Percentiles rank a stretch among this genome's conserved stretches.
phyloP scores from a whole-genome alignment of 2,113 vertebrate species.

The Syngnathus floridae region DNA sequence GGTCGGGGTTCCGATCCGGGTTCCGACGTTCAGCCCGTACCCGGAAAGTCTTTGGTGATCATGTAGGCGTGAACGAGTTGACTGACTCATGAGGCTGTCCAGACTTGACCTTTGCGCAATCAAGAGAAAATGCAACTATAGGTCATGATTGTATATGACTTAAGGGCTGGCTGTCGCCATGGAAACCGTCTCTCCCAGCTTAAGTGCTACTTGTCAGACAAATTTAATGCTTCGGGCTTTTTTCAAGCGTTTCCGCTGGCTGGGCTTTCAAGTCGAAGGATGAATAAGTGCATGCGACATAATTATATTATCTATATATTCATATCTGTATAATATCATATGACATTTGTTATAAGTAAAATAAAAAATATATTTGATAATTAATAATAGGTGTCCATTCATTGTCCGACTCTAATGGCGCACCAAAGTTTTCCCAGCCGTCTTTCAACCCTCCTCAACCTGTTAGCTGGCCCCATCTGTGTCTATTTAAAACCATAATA shows the following conservation, averaged over 20 bases:
- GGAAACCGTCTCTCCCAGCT: constrained; percentile 97
- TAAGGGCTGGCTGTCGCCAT: constrained; percentile 99
- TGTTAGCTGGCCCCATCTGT: constrained; percentile 63
- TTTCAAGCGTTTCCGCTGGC: constrained; percentile 48
- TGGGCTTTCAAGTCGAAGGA: no score
- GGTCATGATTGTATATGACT: constrained; percentile 89
- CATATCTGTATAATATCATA: no score
- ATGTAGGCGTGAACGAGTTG: constrained; percentile 99
- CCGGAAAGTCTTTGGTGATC: constrained; percentile 75
- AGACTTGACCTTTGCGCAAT: constrained; percentile 99
- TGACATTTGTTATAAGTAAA: no score
- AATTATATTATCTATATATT: no score
- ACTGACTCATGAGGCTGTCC: constrained; percentile 99
- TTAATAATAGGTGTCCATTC: neutral
- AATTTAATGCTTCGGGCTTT: constrained; percentile 99
- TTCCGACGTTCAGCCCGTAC: no score
- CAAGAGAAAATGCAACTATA: constrained; percentile 57
- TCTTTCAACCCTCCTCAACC: constrained; percentile 47
- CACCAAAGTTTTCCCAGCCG: constrained; percentile 33
- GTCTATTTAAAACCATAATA: constrained; percentile 34
- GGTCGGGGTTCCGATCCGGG: no score
- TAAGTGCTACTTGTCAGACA: constrained; percentile 99
- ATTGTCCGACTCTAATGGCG: neutral
- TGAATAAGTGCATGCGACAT: no score
- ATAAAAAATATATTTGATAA: no score